Evolutionary conservation across 2,113 vertebrate species (phyloP), one percentile per base, ranked within the genome.

Genomic region (Galeopterus variegatus): DNA sequence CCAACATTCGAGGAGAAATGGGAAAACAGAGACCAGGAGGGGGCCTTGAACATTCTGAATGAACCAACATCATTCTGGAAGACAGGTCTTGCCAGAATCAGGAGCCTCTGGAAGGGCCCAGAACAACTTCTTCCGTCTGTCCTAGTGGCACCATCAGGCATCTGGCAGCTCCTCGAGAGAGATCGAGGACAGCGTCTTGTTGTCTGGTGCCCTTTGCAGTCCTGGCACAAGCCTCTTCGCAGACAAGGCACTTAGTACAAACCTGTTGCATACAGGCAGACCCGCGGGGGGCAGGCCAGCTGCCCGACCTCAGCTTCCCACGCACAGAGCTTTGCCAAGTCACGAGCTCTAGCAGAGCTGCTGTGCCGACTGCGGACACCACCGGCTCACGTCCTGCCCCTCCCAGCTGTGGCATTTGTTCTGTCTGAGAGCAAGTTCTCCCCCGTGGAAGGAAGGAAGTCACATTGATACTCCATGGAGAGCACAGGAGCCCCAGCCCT

Each of bases 111-210:
- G 73, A 97, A 92, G 52, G 73, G 52, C 80, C 84, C 86, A 31
- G 93, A 94, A 62, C 48, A 75, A 62, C 69, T 94, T 77, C 77
- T 94, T 96, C 96, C 97, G 96, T 95, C 97, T 97, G 96, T 89
- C 95, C 93, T 62, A 12, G 36, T 1, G 0, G 85, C n/a, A n/a
- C 76, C 56, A 45, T 62, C 45, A 58, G 85, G 91, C 82, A 52
- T 60, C 93, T 94, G 95, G 86, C 89, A 87, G 87, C 45, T 92
- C 86, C 96, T 92, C 8, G 0, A 56, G 88, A 70, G 94, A 97
- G 92, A 86, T 62, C 0, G n/a, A 97, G 70, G 84, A 84, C 73
- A 95, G 75, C 89, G 67, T 92, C 86, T 84, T 72, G 80, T 50
- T 69, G 82, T 76, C 96, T 95, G 80, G 76, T 94, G 93, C 86